Base-by-base conservation (phyloP, 2,797 vertebrate species). In the Gymnodraco acuticeps region DNA sequence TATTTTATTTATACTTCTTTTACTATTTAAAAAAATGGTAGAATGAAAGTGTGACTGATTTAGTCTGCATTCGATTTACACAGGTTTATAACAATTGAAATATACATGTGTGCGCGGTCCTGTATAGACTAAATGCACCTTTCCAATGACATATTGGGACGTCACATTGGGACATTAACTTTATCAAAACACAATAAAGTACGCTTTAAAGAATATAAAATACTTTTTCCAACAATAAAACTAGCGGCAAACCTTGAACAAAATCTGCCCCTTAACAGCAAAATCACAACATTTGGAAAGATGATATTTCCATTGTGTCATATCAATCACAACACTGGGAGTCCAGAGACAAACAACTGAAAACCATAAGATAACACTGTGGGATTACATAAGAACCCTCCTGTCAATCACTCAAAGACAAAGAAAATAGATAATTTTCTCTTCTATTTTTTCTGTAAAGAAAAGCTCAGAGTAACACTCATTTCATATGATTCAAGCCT, bases 401-500 rank as follows among this genome's bases (percentile, higher is more conserved):
- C 13, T 33, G 41, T 54, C 19, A 66, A 17, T 63, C 52, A 56
- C 23, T 64, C 51, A 16, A 11, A 53, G 15, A 3, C 31, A 38
- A 58, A 65, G 33, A 53, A 55, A 46, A 43, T 38, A 38, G 33
- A 38, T 38, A 1, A 9, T 51, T 38, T 43, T 33, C 3, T 63
- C 4, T 11, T 41, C 27, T n/a, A 3, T 52, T 46, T 23, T 38
- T 0, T 51, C 42, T 23, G 6, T 60, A n/a, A 11, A 51, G 12
- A 64, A 0, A 19, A 53, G 17, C 0, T 1, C 8, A 27, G 11
- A 38, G 10, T 41, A 12, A 27, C 47, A 1, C 43, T 38, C 31
- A 68, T 69, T 62, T 31, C 20, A 31, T 14, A n/a, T 13, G 9
- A 55, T 38, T 52, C 23, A 53, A 60, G 27, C n/a, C 16, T 64